phyloP scores from a whole-genome alignment of 23 tunicate species.

The Corella eumyota region DNA sequence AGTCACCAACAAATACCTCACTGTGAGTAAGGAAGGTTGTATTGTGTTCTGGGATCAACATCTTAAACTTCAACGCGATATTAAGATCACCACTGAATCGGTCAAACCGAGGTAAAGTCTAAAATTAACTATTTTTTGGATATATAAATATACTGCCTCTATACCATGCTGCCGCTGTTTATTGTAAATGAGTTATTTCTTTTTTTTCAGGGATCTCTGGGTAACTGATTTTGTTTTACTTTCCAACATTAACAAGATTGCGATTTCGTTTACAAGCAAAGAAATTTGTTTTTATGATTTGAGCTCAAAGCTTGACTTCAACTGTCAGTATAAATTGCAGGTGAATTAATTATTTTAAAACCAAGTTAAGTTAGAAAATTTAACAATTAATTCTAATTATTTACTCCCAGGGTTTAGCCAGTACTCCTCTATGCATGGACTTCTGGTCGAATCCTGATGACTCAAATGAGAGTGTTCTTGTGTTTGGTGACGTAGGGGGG shows the following conservation, averaged over 20 bases:
- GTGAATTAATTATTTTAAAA: conserved; percentile 6
- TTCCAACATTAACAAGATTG: conserved; percentile 77
- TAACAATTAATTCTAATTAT: no score
- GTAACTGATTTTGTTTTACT: conserved; percentile 80
- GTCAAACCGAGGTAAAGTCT: conserved; percentile 55
- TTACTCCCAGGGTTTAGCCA: conserved; percentile 36
- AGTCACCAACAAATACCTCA: conserved; percentile 67
- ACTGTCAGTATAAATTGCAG: conserved; percentile 80
- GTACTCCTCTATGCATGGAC: conserved; percentile 85
- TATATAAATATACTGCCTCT: no score
- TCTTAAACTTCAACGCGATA: conserved; percentile 41
- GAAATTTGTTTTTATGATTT: conserved; percentile 89
- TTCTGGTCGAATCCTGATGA: conserved; percentile 73
- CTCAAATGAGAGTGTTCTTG: conserved; percentile 63
- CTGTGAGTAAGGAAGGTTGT: conserved; percentile 77
- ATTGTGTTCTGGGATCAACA: conserved; percentile 91
- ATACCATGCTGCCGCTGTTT: no score
- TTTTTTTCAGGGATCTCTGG: conserved; percentile 71
- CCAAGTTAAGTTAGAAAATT: no score
- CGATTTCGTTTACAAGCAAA: conserved; percentile 92
- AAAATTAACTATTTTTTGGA: no score
- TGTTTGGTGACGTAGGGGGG: conserved; percentile 84
- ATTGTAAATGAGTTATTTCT: neutral
- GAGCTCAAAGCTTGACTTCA: conserved; percentile 80
- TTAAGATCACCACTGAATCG: conserved; percentile 48